Evolutionary conservation across 2,113 vertebrate genomes (phyloP).

Genomic region (Capreolus pygargus): DNA sequence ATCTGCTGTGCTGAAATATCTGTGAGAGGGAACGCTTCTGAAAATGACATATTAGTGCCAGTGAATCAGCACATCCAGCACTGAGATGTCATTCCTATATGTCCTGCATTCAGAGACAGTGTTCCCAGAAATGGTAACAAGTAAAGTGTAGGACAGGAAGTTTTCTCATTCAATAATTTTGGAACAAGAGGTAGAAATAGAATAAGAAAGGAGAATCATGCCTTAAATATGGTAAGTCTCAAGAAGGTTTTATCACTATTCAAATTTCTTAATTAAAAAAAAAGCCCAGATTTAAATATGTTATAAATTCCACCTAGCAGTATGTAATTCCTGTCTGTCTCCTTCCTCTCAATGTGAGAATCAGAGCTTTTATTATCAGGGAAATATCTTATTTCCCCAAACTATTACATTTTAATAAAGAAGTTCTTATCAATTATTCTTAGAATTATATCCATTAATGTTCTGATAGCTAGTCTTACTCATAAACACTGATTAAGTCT

Average conservation of each 20-base stretch:
- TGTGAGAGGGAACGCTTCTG: slow-evolving; percentile 50
- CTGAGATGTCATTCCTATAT: slow-evolving; percentile 50
- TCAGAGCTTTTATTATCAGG: background rate
- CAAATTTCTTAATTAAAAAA: background rate
- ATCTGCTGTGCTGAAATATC: slow-evolving; percentile 57
- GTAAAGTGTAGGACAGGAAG: background rate
- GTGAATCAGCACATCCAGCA: slow-evolving; percentile 23
- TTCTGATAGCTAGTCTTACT: background rate
- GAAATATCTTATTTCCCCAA: background rate
- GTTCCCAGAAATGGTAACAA: background rate
- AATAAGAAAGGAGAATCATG: background rate
- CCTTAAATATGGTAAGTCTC: background rate
- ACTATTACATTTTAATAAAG: background rate
- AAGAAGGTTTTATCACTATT: background rate
- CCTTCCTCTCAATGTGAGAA: background rate
- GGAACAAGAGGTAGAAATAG: background rate
- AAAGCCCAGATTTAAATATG: background rate
- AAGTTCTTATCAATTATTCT: background rate
- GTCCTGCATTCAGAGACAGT: background rate
- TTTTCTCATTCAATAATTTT: slow-evolving; percentile 40
- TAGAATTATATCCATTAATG: background rate
- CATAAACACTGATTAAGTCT: background rate
- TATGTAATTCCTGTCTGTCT: background rate
- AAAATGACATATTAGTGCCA: slow-evolving; percentile 52
- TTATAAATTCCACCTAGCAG: background rate